phyloP scores from a whole-genome alignment of 2,113 vertebrate species.

The Beaufortia kweichowensis region DNA sequence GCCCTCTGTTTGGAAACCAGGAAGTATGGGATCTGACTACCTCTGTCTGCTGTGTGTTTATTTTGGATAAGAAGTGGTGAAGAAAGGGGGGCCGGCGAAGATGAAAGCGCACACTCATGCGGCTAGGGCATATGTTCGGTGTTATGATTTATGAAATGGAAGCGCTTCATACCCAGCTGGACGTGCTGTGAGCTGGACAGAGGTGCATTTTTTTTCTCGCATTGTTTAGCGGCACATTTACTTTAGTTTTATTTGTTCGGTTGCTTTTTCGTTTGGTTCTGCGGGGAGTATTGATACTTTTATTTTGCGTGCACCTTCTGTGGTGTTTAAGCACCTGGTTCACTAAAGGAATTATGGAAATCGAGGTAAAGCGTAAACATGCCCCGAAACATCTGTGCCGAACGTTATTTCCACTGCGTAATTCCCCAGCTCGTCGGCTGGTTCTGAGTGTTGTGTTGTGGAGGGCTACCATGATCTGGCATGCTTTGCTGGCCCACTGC shows the following conservation, averaged over 20 bases:
- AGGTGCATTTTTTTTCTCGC: neutral
- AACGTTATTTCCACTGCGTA: neutral
- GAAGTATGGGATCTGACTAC: constrained; percentile 48
- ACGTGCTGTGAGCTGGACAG: constrained; percentile 17
- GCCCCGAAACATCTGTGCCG: too few species aligned
- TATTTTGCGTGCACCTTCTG: too few species aligned
- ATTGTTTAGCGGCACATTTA: constrained; percentile 1
- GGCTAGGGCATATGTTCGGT: constrained; percentile 50
- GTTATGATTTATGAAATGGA: constrained; percentile 67
- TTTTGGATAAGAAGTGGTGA: constrained; percentile 52
- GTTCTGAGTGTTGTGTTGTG: too few species aligned
- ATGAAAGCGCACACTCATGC: constrained; percentile 47
- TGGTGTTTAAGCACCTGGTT: neutral
- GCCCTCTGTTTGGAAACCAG: constrained; percentile 44
- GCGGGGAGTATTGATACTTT: neutral
- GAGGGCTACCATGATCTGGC: too few species aligned
- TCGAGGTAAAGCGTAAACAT: neutral
- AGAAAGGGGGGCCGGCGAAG: constrained; percentile 31
- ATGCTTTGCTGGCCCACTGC: too few species aligned
- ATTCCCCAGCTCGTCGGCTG: neutral
- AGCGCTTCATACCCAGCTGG: constrained; percentile 37
- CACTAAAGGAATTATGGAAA: neutral
- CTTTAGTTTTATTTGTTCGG: neutral
- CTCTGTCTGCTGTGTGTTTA: constrained; percentile 58
- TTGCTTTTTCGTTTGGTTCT: neutral